A percentile compares a stretch with the other conserved stretches of the same genome.
Evolutionary conservation across 23 tunicate species (phyloP).

Genomic region (Halocynthia aurantium): DNA sequence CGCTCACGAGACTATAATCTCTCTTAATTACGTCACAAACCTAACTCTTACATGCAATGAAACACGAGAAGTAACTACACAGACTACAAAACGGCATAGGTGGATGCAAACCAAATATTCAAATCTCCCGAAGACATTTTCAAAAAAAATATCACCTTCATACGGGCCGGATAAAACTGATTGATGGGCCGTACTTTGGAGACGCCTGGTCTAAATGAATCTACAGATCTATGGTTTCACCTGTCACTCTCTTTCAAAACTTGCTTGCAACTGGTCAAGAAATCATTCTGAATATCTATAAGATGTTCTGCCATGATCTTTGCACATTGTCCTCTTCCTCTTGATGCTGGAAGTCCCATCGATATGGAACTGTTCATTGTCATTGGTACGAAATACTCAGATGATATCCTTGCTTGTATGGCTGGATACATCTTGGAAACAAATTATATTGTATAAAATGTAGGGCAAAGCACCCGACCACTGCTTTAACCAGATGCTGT

Average conservation of each 20-base stretch:
- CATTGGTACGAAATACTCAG: conserved; percentile 25
- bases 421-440: background rate
- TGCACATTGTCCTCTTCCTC: conserved; percentile 82
- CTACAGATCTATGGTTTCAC: background rate
- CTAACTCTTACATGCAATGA: no score
- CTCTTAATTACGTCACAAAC: no score
- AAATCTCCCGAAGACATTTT: no score
- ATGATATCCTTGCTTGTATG: conserved; percentile 2
- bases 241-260: background rate
- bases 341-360: conserved; percentile 61
- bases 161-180: no score
- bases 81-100: no score
- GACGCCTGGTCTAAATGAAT: background rate
- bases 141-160: no score
- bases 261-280: conserved; percentile 31
- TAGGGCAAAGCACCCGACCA: no score
- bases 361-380: conserved; percentile 43
- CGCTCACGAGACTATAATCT: no score
- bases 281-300: conserved; percentile 44
- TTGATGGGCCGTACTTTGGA: no score
- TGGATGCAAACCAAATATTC: no score
- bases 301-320: conserved; percentile 38
- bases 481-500: no score
- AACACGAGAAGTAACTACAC: no score
- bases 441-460: conserved; percentile 1